phyloP scores from a whole-genome alignment of 2,113 vertebrate genomes.

The Chunga burmeisteri region DNA sequence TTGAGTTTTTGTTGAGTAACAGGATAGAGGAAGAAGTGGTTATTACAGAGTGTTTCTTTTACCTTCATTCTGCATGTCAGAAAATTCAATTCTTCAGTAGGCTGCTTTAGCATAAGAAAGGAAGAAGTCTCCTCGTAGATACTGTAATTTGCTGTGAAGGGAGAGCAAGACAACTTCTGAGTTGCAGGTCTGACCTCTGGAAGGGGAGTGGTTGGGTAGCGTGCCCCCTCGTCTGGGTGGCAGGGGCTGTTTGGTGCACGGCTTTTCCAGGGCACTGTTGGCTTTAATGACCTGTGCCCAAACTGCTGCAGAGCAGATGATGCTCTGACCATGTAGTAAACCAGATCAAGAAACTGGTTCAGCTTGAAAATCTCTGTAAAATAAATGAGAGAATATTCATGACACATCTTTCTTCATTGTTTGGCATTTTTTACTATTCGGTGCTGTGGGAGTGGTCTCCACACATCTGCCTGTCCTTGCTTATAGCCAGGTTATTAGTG shows the following conservation, averaged over 20 bases:
- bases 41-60: neutral
- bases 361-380: neutral
- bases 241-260: neutral
- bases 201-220: too few species aligned
- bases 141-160: neutral
- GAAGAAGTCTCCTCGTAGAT: neutral
- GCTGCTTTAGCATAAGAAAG: neutral
- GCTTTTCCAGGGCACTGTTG: neutral
- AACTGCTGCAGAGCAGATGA: neutral
- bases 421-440: neutral
- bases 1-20: neutral
- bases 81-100: neutral
- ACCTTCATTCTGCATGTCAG: neutral
- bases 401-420: neutral
- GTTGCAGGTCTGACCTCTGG: neutral
- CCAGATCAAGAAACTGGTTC: neutral
- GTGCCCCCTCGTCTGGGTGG: fast-evolving
- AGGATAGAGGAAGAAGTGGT: neutral
- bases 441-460: neutral
- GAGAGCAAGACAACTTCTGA: neutral
- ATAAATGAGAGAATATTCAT: neutral
- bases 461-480: neutral
- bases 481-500: neutral
- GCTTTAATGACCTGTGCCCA: neutral
- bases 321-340: neutral